Evolutionary conservation across 1,140 invertebrate species (phyloP), one percentile per base, ranked within the genome.

Genomic region (Globodera rostochiensis): DNA sequence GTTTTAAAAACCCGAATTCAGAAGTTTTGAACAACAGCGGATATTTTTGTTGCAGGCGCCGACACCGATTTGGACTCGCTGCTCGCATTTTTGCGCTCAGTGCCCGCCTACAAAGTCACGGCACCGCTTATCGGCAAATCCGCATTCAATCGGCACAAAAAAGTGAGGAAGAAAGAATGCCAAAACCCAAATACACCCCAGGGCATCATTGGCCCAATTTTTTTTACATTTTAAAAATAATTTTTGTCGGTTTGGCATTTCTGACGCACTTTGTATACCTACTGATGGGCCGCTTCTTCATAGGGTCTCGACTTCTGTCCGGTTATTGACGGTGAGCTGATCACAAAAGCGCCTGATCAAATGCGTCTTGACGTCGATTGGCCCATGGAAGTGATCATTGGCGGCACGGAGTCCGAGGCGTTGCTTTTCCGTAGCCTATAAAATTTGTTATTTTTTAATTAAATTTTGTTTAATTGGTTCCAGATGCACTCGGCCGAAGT

Each of bases 251-350:
- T 36, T 36, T 36, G 36, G 2, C 36, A 36, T 36, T 36, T 36
- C 3, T 36, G 36, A 2, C 36, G 36, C 36, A 36, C 36, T 36
- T 36, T 36, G 36, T 36, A 36, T 36, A 47, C 6, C 7, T 7
- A 25, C 21, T 45, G 13, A 46, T 15, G 25, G 49, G 7, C 36
- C 8, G 6, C 5, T n/a, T 64, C 47, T 60, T 67, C 69, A 36
- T 3, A 25, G 50, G 84, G 84, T 6, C 71, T 85, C 46, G 84
- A 87, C n/a, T 87, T 87, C 36, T 87, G 85, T 46, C 84, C 84
- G 15, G 84, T 85, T 7, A 74, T 85, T 19, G 84, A 85, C 74
- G 84, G 84, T 3, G 82, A 85, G 45, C 77, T 85, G 19, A 64
- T 85, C 21, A 82, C 85, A 21, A 47, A 73, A n/a, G 15, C 83